Conservation (phyloP, 2,113 vertebrate genomes). For the Diadophis punctatus region DNA sequence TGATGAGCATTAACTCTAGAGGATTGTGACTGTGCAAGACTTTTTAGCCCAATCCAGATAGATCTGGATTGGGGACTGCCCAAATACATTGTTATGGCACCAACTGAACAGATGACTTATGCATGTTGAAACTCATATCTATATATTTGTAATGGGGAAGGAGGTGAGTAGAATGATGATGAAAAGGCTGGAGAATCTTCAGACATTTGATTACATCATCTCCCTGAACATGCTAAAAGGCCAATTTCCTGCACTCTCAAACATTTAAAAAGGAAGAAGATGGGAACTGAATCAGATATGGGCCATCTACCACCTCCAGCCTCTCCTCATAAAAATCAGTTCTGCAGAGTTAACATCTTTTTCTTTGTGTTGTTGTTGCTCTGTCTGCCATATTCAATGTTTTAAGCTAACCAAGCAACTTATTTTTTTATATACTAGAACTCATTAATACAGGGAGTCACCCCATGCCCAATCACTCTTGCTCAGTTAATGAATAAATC, state of each 20-base stretch:
- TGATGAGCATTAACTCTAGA: constrained; percentile 63
- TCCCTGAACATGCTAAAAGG: not conserved
- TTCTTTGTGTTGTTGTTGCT: not conserved
- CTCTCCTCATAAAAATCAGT: not conserved
- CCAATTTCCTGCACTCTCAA: not conserved
- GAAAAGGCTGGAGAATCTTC: not conserved
- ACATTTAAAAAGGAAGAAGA: not conserved
- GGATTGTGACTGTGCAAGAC: constrained; percentile 47
- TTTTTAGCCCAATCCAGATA: not conserved
- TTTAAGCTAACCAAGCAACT: not conserved
- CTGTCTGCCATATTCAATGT: not conserved
- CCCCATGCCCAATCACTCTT: not conserved
- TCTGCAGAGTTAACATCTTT: not conserved
- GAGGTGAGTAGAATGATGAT: too few relatives aligned
- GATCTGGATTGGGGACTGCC: not conserved
- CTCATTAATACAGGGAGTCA: not conserved
- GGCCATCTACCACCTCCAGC: not conserved
- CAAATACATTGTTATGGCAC: not conserved
- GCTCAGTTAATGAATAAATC: not conserved
- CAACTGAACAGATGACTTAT: not conserved
- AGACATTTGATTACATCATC: not conserved
- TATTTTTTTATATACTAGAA: not conserved
- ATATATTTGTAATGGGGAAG: not conserved
- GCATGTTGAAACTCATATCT: not conserved
- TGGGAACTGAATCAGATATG: not conserved